Evolutionary conservation across 2,113 vertebrate species (phyloP).

Genomic region (Notothenia rossii): DNA sequence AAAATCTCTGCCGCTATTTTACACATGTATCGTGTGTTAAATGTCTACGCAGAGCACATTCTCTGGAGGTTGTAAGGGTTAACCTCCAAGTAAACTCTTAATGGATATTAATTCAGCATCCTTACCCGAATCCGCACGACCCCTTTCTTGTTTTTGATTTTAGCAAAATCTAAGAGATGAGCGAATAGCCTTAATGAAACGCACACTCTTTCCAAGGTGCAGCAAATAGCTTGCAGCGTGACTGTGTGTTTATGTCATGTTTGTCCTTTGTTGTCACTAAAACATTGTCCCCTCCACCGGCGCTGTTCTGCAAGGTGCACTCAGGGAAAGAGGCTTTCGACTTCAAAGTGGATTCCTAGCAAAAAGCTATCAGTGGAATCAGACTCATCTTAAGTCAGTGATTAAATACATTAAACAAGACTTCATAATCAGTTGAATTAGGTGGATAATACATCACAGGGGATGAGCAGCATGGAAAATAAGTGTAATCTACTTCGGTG

Average conservation of each 20-base stretch:
- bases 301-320: slow-evolving; percentile 47
- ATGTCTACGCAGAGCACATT: slow-evolving; percentile 37
- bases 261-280: slow-evolving; percentile 69
- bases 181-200: slow-evolving; percentile 64
- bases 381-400: slow-evolving; percentile 55
- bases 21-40: background rate
- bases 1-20: background rate
- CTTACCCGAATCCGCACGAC: slow-evolving; percentile 27
- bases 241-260: slow-evolving; percentile 62
- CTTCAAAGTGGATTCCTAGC: slow-evolving; percentile 41
- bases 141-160: slow-evolving; percentile 1
- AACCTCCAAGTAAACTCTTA: slow-evolving; percentile 35
- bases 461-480: slow-evolving; percentile 78
- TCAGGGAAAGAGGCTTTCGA: slow-evolving; percentile 37
- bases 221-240: slow-evolving; percentile 65
- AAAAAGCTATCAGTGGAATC: slow-evolving; percentile 49
- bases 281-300: slow-evolving; percentile 26
- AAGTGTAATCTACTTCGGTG: slow-evolving; percentile 59
- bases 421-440: slow-evolving; percentile 60
- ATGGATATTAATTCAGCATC: slow-evolving; percentile 32
- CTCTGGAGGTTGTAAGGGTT: slow-evolving; percentile 31
- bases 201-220: slow-evolving; percentile 64
- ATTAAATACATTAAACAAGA: slow-evolving; percentile 63
- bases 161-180: slow-evolving; percentile 66
- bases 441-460: slow-evolving; percentile 63